Conservation (phyloP, 2,113 vertebrate species). For the Salvelinus alpinus region DNA sequence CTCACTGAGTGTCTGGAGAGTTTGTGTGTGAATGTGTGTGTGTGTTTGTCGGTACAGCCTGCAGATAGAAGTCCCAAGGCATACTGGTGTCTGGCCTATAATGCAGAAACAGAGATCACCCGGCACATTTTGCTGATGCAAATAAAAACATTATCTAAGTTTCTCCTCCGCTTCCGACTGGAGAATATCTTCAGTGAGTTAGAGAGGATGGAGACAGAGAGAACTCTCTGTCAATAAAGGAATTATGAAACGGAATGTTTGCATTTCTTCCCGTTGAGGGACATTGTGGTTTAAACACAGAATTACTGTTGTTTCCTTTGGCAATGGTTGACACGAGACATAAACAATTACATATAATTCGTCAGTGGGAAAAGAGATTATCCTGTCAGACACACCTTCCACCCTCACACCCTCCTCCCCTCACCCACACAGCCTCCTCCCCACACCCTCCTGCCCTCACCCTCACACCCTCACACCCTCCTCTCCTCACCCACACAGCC, state of each 20-base stretch:
- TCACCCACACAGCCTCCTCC: neutral
- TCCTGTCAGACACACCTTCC: constrained; percentile 29
- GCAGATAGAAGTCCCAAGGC: constrained; percentile 41
- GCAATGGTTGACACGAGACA: constrained; percentile 53
- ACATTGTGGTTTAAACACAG: constrained; percentile 20
- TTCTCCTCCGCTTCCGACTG: neutral
- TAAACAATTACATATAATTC: constrained; percentile 53
- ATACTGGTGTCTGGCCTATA: neutral
- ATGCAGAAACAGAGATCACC: neutral
- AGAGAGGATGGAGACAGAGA: neutral
- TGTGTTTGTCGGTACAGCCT: neutral
- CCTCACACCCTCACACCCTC: no score
- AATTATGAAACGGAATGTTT: constrained; percentile 29
- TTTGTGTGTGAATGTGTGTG: neutral
- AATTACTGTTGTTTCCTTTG: constrained; percentile 37
- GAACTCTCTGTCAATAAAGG: constrained; percentile 13
- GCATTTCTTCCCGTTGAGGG: constrained; percentile 32
- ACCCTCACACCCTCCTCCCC: neutral
- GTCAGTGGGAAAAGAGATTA: constrained; percentile 36
- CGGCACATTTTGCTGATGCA: neutral
- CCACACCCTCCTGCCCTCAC: neutral
- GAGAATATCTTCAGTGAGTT: constrained; percentile 18
- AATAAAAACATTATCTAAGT: neutral
- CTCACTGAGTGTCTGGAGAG: neutral
- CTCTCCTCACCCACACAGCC: no score